Percentiles rank a stretch among this genome's conserved stretches.
Conservation (phyloP, 2,888 invertebrate species). For the Stenurella melanura region DNA sequence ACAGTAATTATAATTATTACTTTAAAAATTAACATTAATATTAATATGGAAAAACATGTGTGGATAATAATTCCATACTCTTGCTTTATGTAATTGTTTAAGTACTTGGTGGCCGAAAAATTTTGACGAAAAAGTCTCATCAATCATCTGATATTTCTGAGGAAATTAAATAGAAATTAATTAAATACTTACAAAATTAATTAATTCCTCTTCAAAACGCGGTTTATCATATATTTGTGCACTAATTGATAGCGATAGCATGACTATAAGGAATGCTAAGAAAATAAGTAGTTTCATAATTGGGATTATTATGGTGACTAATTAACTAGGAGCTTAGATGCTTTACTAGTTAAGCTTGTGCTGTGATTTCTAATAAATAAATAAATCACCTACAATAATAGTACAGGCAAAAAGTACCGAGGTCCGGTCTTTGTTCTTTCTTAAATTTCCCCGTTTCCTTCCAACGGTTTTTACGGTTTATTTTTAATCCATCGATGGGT, state of each 20-base stretch:
- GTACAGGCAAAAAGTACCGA: not conserved
- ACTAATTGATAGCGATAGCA: not conserved
- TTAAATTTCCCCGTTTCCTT: not conserved
- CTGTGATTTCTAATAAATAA: not conserved
- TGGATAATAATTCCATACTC: no score
- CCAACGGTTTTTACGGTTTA: not conserved
- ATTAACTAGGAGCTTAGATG: not conserved
- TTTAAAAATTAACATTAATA: no score
- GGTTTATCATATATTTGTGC: not conserved
- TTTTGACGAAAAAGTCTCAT: no score
- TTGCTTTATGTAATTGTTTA: no score
- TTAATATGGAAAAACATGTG: no score
- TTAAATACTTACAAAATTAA: not conserved
- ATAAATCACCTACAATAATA: not conserved
- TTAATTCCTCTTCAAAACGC: not conserved
- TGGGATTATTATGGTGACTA: not conserved
- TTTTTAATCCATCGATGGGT: not conserved
- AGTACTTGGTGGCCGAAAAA: no score
- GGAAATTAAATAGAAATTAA: not conserved
- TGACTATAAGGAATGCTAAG: not conserved
- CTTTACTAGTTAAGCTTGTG: not conserved
- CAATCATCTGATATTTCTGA: no score
- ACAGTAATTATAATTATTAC: no score
- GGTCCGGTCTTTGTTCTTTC: not conserved
- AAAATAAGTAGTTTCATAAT: not conserved